Evolutionary conservation across 2,888 invertebrate species (phyloP).

Genomic region (Cephus rjabovi): DNA sequence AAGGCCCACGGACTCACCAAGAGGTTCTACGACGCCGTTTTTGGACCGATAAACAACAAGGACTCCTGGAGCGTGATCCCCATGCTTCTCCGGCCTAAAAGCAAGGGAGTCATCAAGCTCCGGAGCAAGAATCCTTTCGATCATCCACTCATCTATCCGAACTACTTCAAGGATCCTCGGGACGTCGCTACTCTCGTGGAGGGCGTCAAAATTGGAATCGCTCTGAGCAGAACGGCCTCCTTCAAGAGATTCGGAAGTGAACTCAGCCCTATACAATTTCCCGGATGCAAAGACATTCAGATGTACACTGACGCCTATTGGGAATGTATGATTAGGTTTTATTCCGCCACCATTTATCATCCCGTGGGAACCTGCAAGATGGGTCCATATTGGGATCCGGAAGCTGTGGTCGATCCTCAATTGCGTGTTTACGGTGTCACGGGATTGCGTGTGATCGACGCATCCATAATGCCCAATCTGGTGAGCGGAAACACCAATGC

Average conservation of each 20-base stretch:
- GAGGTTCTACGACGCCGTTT: conserved; percentile 80
- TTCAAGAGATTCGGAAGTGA: conserved; percentile 81
- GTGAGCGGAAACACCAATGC: conserved; percentile 90
- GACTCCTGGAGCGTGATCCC: conserved; percentile 89
- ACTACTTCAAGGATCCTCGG: conserved; percentile 85
- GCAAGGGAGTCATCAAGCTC: conserved; percentile 84
- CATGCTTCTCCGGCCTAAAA: conserved; percentile 85
- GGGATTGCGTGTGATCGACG: conserved; percentile 84
- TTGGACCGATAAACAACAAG: conserved; percentile 79
- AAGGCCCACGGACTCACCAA: conserved; percentile 84
- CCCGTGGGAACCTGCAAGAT: conserved; percentile 90
- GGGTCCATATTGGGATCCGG: conserved; percentile 88
- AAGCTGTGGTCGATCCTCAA: conserved; percentile 86
- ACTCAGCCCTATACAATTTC: conserved; percentile 79
- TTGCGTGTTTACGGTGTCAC: conserved; percentile 83
- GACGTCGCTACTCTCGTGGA: conserved; percentile 86
- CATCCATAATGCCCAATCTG: conserved; percentile 87
- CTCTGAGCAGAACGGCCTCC: conserved; percentile 82
- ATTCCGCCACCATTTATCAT: conserved; percentile 87
- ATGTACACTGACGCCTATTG: conserved; percentile 82
- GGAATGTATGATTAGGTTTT: conserved; percentile 87
- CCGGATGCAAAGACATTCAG: conserved; percentile 78
- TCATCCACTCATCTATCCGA: conserved; percentile 91
- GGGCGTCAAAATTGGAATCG: conserved; percentile 86
- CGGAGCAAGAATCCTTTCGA: conserved; percentile 87